phyloP scores from a whole-genome alignment of 92 coral and sea anemone species.

The Umimayanthus kanabou region DNA sequence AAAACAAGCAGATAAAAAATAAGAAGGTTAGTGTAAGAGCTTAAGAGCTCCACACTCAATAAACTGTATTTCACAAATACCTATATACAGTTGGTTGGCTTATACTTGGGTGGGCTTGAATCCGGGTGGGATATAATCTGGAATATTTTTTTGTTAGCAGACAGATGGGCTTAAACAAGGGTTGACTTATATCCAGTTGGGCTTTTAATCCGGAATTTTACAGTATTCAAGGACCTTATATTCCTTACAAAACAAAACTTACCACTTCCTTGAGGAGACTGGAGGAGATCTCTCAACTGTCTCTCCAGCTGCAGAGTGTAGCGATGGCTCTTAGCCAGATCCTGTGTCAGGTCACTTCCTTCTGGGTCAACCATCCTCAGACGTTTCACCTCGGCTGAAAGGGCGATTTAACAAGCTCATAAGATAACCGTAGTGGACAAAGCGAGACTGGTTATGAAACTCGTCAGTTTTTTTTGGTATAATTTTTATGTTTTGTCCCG shows the following conservation, averaged over 20 bases:
- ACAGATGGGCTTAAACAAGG: too few species aligned
- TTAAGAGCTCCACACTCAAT: too few species aligned
- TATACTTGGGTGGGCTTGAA: too few species aligned
- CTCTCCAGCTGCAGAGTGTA: slow-evolving; percentile 91
- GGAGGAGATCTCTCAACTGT: slow-evolving; percentile 85
- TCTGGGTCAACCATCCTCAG: slow-evolving; percentile 76
- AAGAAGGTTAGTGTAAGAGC: too few species aligned
- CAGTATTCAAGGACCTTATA: background rate
- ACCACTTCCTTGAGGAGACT: slow-evolving; percentile 98
- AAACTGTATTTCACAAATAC: too few species aligned
- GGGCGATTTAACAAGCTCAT: background rate
- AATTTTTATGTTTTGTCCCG: too few species aligned
- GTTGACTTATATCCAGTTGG: background rate
- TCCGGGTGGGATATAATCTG: too few species aligned
- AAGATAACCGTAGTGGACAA: too few species aligned
- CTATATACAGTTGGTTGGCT: too few species aligned
- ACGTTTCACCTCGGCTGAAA: slow-evolving; percentile 84
- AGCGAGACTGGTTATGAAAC: background rate
- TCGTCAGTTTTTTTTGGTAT: too few species aligned
- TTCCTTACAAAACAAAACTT: background rate
- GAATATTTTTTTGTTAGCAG: too few species aligned
- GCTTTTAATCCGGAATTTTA: background rate
- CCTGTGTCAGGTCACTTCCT: slow-evolving; percentile 72
- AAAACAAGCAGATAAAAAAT: too few species aligned
- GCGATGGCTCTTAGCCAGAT: slow-evolving; percentile 85